These are phyloP conservation scores for Peromyscus aztecus DNA, from an alignment of 2,797 vertebrate genomes.

Conservation along the genomic window DNA sequence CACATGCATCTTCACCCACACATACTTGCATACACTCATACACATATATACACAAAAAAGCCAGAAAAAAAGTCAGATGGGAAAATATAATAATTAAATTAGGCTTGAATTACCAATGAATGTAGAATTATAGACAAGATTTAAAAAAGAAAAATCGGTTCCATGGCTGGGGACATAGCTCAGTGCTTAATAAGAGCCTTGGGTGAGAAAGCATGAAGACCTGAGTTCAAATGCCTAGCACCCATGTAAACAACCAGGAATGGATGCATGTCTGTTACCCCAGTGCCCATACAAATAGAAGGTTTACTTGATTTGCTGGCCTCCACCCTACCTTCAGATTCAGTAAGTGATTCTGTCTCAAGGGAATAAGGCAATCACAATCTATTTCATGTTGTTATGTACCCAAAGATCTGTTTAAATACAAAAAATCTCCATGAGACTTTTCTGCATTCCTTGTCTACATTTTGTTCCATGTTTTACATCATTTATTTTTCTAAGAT, in stretches of 20 bases:
- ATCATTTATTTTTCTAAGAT: not conserved
- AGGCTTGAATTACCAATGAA: not conserved
- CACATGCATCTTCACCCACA: not conserved
- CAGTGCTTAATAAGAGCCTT: not conserved
- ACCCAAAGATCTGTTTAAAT: not conserved
- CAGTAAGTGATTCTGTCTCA: not conserved
- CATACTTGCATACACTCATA: not conserved
- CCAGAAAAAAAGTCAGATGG: not conserved
- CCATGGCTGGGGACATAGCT: not conserved
- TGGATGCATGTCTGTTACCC: no score
- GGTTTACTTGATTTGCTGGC: not conserved
- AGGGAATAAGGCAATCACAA: not conserved
- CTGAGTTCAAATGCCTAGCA: not conserved
- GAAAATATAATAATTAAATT: not conserved
- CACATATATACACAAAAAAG: not conserved
- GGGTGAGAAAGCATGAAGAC: not conserved
- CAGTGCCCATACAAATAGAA: not conserved
- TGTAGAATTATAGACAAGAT: not conserved
- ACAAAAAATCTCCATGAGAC: not conserved
- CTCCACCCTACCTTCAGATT: not conserved
- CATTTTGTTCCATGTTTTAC: not conserved
- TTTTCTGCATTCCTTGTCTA: not conserved
- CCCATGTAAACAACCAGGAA: not conserved
- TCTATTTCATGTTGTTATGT: not conserved
- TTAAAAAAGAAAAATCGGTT: not conserved